Conservation (phyloP, 1,140 invertebrate genomes). For the Heliconius melpomene region DNA sequence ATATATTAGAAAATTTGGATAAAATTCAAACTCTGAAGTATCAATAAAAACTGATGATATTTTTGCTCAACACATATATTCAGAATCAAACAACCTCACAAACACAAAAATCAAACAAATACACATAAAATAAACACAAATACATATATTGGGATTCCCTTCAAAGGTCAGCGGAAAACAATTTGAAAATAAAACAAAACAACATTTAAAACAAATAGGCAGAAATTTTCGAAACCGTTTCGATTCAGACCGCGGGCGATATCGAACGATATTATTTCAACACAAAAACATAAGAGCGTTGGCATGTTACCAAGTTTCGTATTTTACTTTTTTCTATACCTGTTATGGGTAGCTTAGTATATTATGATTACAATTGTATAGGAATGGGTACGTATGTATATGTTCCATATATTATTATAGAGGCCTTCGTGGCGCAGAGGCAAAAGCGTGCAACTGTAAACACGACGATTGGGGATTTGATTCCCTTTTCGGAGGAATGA, state of each 20-base stretch:
- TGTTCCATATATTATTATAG: too few relatives aligned
- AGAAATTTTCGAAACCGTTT: slow-evolving; percentile 19
- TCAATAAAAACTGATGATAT: too few relatives aligned
- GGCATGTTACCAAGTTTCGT: slow-evolving; percentile 44
- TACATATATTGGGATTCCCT: background rate
- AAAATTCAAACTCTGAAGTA: too few relatives aligned
- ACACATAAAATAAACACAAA: background rate
- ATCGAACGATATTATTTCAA: slow-evolving; percentile 37
- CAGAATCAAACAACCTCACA: background rate
- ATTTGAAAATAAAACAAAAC: slow-evolving; percentile 6
- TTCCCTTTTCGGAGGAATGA: too few relatives aligned
- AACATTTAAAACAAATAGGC: background rate
- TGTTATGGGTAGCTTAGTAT: slow-evolving; percentile 38
- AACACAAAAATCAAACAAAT: background rate
- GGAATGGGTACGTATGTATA: background rate
- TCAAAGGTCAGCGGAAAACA: background rate
- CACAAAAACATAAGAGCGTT: slow-evolving; percentile 42
- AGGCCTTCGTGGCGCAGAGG: too few relatives aligned
- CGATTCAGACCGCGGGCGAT: slow-evolving; percentile 11
- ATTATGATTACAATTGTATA: slow-evolving; percentile 17
- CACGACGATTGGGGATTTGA: too few relatives aligned
- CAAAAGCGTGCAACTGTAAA: too few relatives aligned
- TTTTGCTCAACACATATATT: too few relatives aligned
- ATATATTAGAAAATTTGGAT: too few relatives aligned
- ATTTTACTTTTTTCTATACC: slow-evolving; percentile 41